phyloP scores from a whole-genome alignment of 1,140 invertebrate species.

The Hypothenemus hampei region DNA sequence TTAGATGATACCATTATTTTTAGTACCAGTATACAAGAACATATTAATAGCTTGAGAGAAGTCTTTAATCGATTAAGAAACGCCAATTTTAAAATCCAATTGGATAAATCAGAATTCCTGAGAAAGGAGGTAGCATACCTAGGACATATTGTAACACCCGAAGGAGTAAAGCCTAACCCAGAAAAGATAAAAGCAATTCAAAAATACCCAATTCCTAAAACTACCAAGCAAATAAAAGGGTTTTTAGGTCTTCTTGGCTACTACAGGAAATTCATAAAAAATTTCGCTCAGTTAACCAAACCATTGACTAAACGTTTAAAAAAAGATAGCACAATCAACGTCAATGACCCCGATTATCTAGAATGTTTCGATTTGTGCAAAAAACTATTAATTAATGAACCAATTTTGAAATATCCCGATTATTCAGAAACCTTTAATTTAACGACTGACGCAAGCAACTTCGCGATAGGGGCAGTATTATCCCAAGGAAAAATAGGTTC shows the following conservation, averaged over 20 bases:
- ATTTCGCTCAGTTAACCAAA: conserved; percentile 38
- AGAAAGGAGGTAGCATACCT: too few relatives aligned
- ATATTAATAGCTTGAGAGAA: too few relatives aligned
- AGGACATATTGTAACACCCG: conserved; percentile 30
- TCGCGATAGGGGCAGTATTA: conserved; percentile 37
- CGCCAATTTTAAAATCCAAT: too few relatives aligned
- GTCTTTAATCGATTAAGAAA: too few relatives aligned
- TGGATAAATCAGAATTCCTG: too few relatives aligned
- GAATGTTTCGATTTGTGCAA: conserved; percentile 29
- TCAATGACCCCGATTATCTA: conserved; percentile 26
- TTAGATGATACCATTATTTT: too few relatives aligned
- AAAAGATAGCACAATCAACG: conserved; percentile 29
- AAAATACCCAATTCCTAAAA: conserved; percentile 20
- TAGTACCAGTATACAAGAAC: too few relatives aligned
- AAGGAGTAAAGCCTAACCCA: conserved; percentile 34
- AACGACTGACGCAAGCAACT: conserved; percentile 40
- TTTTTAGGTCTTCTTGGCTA: conserved; percentile 16
- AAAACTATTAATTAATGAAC: conserved; percentile 27
- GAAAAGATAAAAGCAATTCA: conserved; percentile 24
- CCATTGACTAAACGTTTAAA: conserved; percentile 31
- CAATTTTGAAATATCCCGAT: conserved; percentile 36
- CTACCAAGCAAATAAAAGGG: conserved; percentile 19
- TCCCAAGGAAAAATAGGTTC: conserved; percentile 34
- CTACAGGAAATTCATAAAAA: conserved; percentile 14
- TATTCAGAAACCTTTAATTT: conserved; percentile 40